Evolutionary conservation across 2,888 invertebrate genomes (phyloP).

Genomic region (Heteromurus nitidus): DNA sequence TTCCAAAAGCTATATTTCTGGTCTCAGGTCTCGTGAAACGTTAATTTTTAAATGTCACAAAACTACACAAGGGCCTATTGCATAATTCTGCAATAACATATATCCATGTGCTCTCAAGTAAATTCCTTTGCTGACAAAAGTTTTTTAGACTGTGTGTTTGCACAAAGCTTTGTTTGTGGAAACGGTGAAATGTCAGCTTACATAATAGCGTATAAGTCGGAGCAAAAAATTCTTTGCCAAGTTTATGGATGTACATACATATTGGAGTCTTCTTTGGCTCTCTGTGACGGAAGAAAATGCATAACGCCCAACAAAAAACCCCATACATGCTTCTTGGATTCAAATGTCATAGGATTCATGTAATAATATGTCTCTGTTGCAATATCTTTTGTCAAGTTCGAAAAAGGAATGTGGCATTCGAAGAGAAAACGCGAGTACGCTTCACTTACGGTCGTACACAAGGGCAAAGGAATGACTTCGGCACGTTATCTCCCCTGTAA

Average conservation of each 20-base stretch:
- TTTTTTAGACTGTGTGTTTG: conserved; percentile 4
- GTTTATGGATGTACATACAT: not conserved
- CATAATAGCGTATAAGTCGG: too few species aligned
- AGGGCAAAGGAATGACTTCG: too few species aligned
- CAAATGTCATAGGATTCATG: not conserved
- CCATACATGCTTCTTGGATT: not conserved
- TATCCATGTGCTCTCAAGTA: conserved; percentile 7
- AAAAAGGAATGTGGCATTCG: too few species aligned
- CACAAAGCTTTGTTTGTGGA: not conserved
- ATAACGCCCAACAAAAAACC: not conserved
- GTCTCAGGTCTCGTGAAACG: conserved; percentile 38
- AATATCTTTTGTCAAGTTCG: too few species aligned
- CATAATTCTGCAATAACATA: conserved; percentile 41
- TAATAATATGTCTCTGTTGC: too few species aligned
- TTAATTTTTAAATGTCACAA: conserved; percentile 55
- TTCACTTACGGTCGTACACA: too few species aligned
- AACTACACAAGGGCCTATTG: conserved; percentile 24
- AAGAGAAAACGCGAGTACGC: too few species aligned
- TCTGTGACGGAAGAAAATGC: not conserved
- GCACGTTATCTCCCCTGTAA: too few species aligned
- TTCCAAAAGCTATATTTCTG: too few species aligned
- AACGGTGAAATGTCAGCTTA: not conserved
- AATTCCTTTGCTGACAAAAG: conserved; percentile 24
- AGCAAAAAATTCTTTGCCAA: conserved; percentile 28
- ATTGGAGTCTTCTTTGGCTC: not conserved